Evolutionary conservation across 2,888 invertebrate genomes (phyloP).

Genomic region (Cosmia pyralina): DNA sequence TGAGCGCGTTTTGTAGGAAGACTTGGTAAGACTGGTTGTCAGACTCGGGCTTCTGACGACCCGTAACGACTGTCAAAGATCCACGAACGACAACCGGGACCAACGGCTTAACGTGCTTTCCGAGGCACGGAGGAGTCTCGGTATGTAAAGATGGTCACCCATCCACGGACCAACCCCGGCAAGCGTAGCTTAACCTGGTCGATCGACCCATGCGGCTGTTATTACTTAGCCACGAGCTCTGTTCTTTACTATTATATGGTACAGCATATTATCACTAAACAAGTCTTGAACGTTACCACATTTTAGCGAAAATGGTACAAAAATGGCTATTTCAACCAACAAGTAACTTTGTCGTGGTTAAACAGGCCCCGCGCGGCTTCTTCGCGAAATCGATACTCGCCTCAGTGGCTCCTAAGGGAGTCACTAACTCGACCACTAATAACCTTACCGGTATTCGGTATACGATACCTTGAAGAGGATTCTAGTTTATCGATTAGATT

Average conservation of each 20-base stretch:
- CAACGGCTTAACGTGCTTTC: no score
- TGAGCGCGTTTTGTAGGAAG: not conserved
- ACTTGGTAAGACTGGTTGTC: no score
- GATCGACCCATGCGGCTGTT: no score
- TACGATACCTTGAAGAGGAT: constrained; percentile 35
- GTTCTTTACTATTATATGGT: no score
- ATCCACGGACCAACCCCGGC: no score
- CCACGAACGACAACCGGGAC: no score
- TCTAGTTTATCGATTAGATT: constrained; percentile 39
- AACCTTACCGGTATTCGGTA: constrained; percentile 37
- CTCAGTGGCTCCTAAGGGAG: constrained; percentile 52
- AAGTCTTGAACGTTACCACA: not conserved
- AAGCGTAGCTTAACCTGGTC: no score
- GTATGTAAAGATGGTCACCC: no score
- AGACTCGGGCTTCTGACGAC: no score
- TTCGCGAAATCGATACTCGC: constrained; percentile 51
- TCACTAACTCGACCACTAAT: constrained; percentile 50
- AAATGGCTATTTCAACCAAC: constrained; percentile 25
- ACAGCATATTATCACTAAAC: not conserved
- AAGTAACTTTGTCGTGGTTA: constrained; percentile 28
- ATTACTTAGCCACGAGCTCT: no score
- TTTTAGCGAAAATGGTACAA: constrained; percentile 12
- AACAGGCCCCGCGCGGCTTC: constrained; percentile 47
- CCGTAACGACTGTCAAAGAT: no score
- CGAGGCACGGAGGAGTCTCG: no score